Percentiles rank a stretch among this genome's conserved stretches.
Conservation (phyloP, 1,140 invertebrate species). For the Conopomorpha cramerella region DNA sequence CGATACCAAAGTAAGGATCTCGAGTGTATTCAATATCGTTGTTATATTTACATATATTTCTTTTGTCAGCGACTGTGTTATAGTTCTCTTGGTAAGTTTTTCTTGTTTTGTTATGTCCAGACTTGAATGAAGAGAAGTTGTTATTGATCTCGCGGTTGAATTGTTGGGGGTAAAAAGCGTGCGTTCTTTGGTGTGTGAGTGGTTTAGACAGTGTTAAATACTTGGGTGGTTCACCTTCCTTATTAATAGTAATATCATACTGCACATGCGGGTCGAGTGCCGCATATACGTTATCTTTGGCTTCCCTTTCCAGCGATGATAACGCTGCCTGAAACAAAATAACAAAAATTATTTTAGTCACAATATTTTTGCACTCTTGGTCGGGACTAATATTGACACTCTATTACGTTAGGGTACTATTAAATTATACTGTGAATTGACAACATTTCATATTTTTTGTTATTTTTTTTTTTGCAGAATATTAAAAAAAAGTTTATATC, state of each 20-base stretch:
- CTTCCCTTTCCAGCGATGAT: conserved; percentile 46
- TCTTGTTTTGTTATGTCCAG: conserved; percentile 25
- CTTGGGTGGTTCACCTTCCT: conserved; percentile 53
- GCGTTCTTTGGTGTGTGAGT: conserved; percentile 50
- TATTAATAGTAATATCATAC: conserved; percentile 58
- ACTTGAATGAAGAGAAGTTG: conserved; percentile 31
- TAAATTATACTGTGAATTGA: too few relatives aligned
- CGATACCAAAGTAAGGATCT: conserved; percentile 36
- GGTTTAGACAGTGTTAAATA: conserved; percentile 56
- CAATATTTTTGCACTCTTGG: too few relatives aligned
- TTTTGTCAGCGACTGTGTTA: conserved; percentile 17
- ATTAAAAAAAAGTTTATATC: too few relatives aligned
- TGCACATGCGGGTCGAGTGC: conserved; percentile 56
- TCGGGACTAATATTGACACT: too few relatives aligned
- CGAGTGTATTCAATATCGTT: conserved; percentile 42
- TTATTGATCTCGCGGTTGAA: conserved; percentile 32
- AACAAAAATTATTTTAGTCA: conserved; percentile 7
- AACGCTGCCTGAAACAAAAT: conserved; percentile 35
- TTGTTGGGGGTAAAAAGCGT: conserved; percentile 36
- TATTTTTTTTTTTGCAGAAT: too few relatives aligned
- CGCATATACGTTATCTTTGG: conserved; percentile 60
- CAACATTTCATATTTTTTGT: too few relatives aligned
- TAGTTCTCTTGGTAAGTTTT: conserved; percentile 35
- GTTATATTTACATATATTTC: conserved; percentile 30
- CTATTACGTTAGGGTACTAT: too few relatives aligned